Percentiles rank a stretch among this genome's conserved stretches.
Conservation (phyloP, 1,140 invertebrate genomes). For the Vanessa tameamea region DNA sequence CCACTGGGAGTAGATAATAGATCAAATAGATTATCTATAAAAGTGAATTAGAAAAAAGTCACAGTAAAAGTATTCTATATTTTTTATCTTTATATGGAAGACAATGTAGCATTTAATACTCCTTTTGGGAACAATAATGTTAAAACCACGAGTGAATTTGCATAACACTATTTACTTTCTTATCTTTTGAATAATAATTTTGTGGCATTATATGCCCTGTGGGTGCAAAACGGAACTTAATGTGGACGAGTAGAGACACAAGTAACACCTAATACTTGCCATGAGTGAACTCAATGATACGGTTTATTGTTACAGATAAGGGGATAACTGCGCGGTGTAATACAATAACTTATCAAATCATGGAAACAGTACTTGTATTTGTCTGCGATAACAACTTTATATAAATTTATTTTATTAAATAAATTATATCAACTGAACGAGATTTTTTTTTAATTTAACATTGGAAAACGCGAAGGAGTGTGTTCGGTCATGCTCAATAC, state of each 20-base stretch:
- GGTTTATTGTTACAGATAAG: slow-evolving; percentile 13
- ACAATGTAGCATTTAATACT: too few species aligned
- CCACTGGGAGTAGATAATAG: too few species aligned
- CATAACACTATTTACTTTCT: too few species aligned
- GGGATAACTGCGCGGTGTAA: slow-evolving; percentile 8
- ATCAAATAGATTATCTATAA: too few species aligned
- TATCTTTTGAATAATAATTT: too few species aligned
- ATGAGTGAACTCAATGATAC: slow-evolving; percentile 6
- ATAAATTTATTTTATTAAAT: slow-evolving; percentile 15
- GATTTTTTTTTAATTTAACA: neutral
- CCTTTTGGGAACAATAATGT: too few species aligned
- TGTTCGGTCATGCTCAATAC: neutral
- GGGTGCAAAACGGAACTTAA: too few species aligned
- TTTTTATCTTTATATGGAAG: too few species aligned
- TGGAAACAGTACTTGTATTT: slow-evolving; percentile 15
- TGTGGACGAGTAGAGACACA: neutral
- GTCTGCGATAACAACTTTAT: slow-evolving; percentile 2
- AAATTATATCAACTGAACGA: neutral
- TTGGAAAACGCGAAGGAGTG: neutral
- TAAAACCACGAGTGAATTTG: too few species aligned
- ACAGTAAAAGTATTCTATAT: too few species aligned
- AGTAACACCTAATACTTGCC: slow-evolving; percentile 3
- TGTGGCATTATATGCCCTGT: too few species aligned
- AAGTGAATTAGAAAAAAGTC: too few species aligned
- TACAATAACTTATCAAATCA: slow-evolving; percentile 22